These are phyloP conservation scores for human DNA, from an alignment of 2,113 vertebrate genomes.

Conservation along the genomic window GRCh38 chr21:39139001-39139500, in stretches of 20 bases:
- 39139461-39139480: rapidly evolving
- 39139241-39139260: background rate
- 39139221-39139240: background rate
- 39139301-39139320: background rate
- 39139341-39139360: no score
- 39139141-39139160: background rate
- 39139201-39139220: background rate
- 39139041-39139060: no score
- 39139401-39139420: background rate
- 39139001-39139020: no score
- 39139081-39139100: background rate
- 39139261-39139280: background rate
- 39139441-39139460: background rate
- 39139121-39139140: background rate
- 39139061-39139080: no score
- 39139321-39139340: background rate
- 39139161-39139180: background rate
- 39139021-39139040: no score
- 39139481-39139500: no score
- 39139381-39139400: no score
- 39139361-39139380: no score
- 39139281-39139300: background rate
- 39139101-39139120: no score
- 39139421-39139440: background rate
- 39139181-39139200: background rate